Evolutionary conservation across 2,888 invertebrate species (phyloP), one percentile per base, ranked within the genome.

Genomic region (Caenorhabditis imperialis): DNA sequence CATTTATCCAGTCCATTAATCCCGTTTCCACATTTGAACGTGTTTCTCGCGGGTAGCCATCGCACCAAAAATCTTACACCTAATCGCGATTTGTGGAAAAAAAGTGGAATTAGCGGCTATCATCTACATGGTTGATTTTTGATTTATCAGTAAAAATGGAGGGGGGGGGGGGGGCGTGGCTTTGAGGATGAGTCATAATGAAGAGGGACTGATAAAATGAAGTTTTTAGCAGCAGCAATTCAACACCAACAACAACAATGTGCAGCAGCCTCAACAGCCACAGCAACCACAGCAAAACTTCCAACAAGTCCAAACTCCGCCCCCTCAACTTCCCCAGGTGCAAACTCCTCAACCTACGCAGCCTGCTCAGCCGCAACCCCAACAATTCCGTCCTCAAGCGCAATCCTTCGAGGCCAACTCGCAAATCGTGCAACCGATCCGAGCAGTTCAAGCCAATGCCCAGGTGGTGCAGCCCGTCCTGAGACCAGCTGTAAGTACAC

Each of bases 341-440:
- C 54, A 35, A 23, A 40, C 16, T 2, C 38, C 25, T 8, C 23
- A 27, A 30, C 48, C 47, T 35, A 33, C 27, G 42, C 10, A n/a
- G 27, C 4, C 4, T 35, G 23, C 44, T 14, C 48, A 30, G 44
- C 38, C 44, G 20, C 42, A 42, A n/a, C 10, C 30, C 30, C 53
- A 30, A 27, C 67, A 55, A 27, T 35, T 20, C 27, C n/a, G 14
- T 16, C 12, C 45, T 30, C 50, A 51, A 48, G 72, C 61, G 12
- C 74, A 74, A 51, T 74, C 74, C 8, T 74, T 74, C 62, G 74
- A 74, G 35, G 27, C 55, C 5, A 50, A 67, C 33, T 48, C 50
- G 18, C 74, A 74, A 60, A 55, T 74, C 33, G 74, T 74, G 5
- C 74, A 74, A 37, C 74, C 74, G n/a, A 51, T 75, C 5, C 40